These are phyloP conservation scores for Coregonus suidteri DNA, from an alignment of 2,797 vertebrate genomes.

Conservation along the genomic window DNA sequence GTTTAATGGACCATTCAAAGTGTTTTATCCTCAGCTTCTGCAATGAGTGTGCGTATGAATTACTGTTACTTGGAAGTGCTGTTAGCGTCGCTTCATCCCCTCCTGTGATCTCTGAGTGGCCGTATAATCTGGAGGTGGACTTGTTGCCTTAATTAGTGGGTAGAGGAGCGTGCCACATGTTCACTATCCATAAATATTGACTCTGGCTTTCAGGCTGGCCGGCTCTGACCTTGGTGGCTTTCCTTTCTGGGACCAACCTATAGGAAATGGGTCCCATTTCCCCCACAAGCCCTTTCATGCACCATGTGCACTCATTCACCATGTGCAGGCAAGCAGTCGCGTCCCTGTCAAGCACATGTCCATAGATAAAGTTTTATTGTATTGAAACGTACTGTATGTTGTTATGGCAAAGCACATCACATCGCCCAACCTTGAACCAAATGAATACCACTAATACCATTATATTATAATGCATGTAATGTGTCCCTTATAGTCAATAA, in stretches of 20 bases:
- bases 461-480: neutral
- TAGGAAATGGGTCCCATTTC: constrained; percentile 66
- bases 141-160: constrained; percentile 87
- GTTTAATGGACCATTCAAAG: constrained; percentile 12
- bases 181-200: constrained; percentile 91
- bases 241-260: constrained; percentile 80
- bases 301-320: constrained; percentile 39
- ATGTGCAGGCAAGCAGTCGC: constrained; percentile 47
- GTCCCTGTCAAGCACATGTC: constrained; percentile 71
- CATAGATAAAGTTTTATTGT: constrained; percentile 62
- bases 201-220: constrained; percentile 85
- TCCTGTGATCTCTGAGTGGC: constrained; percentile 75
- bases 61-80: constrained; percentile 6
- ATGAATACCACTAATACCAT: neutral
- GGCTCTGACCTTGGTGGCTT: constrained; percentile 88
- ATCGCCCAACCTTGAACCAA: constrained; percentile 33
- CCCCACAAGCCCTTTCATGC: constrained; percentile 65
- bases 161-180: constrained; percentile 86
- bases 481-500: neutral
- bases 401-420: no score
- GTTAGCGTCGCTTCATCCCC: constrained; percentile 50
- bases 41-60: neutral
- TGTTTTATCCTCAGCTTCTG: neutral
- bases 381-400: constrained; percentile 41
- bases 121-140: constrained; percentile 82